Evolutionary conservation across 2,797 vertebrate species (phyloP), one percentile per base, ranked within the genome.

Genomic region (Tolypeutes matacus): DNA sequence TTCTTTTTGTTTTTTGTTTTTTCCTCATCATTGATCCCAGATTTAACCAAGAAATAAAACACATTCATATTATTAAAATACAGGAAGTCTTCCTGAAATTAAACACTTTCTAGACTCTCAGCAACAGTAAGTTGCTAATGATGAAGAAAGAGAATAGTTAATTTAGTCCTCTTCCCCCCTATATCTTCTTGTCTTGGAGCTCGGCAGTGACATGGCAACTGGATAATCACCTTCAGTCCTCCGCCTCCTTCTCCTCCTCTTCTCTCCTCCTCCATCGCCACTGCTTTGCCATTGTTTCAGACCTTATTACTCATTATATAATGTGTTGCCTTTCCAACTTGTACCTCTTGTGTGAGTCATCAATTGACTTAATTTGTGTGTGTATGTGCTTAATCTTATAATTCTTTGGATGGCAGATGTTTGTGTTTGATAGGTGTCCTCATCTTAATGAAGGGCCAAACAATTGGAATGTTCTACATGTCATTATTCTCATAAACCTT

Each of bases 331-430:
- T 93, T 96, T 96, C 36, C 92, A 77, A 84, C 89, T 91, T 39
- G 46, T 70, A 72, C 12, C 69, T 76, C 20, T 85, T 69, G 92
- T 73, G n/a, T 97, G 96, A 98, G 97, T 97, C 96, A 96, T 73
- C 86, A 90, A 87, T 91, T 96, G 14, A 0, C 93, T 96, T 95
- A 93, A 97, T 95, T 90, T 97, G 95, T 78, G 23, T 27, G 23
- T 62, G 56, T n/a, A n/a, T 69, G 94, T 69, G 80, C 92, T 76
- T 42, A 51, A 58, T 97, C 96, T 96, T 95, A 89, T 96, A 86
- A 85, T 93, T 84, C 87, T 96, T 93, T 81, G n/a, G 90, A 86
- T 91, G 0, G 0, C 65, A 88, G 72, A 91, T 88, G 0, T 0
- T 86, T 78, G 49, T 96, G 42, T 97, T 94, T 92, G 90, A 94